Conservation (phyloP, 1,140 invertebrate genomes). For the Melitaea cinxia region DNA sequence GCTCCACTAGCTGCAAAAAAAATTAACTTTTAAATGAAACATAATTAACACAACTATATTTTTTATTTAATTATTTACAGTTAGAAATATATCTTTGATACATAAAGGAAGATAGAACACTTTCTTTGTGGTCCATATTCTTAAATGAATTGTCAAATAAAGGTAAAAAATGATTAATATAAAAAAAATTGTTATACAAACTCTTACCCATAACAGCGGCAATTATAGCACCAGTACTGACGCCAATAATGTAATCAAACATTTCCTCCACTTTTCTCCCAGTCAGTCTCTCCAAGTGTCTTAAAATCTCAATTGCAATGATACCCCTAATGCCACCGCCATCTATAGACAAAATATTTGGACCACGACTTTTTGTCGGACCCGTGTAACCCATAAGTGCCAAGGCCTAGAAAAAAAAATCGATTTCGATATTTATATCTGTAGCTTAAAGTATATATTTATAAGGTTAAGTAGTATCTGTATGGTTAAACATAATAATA, state of each 20-base stretch:
- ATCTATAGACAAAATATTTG: conserved; percentile 93
- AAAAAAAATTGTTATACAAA: too few relatives aligned
- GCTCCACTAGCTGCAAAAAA: conserved; percentile 57
- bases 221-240: conserved; percentile 93
- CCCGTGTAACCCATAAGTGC: conserved; percentile 88
- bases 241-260: conserved; percentile 96
- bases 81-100: too few relatives aligned
- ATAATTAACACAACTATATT: too few relatives aligned
- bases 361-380: conserved; percentile 87
- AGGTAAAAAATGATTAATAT: neutral
- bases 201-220: conserved; percentile 83
- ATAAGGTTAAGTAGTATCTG: too few relatives aligned
- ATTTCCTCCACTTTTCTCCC: conserved; percentile 85
- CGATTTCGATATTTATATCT: too few relatives aligned
- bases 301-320: conserved; percentile 90
- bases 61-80: too few relatives aligned
- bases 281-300: conserved; percentile 88
- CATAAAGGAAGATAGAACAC: too few relatives aligned
- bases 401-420: conserved; percentile 80
- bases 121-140: too few relatives aligned
- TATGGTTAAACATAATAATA: too few relatives aligned
- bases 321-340: conserved; percentile 94
- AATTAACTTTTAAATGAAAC: too few relatives aligned
- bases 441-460: too few relatives aligned
- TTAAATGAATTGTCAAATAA: neutral